These are phyloP conservation scores for Oxycera nigricornis DNA, from an alignment of 2,888 invertebrate genomes.

Conservation along the genomic window DNA sequence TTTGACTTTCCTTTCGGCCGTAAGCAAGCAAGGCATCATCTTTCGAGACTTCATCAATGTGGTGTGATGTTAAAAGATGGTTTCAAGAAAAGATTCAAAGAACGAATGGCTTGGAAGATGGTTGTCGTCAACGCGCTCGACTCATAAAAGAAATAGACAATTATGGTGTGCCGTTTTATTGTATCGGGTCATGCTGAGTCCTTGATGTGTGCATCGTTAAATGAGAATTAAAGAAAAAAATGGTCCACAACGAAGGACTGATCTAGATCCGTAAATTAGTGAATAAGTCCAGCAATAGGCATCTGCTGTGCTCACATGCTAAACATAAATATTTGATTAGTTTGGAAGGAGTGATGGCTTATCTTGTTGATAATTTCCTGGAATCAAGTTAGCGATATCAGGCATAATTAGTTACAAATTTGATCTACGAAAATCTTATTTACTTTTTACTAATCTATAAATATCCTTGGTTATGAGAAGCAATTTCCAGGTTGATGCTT, in stretches of 20 bases:
- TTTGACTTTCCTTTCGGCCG: neutral
- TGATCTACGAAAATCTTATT: too few species aligned
- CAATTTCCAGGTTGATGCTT: too few species aligned
- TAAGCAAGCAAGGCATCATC: neutral
- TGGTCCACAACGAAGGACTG: neutral
- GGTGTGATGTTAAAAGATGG: neutral
- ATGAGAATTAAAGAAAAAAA: constrained; percentile 1
- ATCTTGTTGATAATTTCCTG: too few species aligned
- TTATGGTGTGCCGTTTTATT: constrained; percentile 16
- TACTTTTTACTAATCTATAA: too few species aligned
- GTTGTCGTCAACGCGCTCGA: neutral
- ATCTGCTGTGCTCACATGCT: too few species aligned
- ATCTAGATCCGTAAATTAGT: neutral
- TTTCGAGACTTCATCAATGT: neutral
- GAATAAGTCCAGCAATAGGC: too few species aligned
- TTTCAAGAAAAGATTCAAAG: neutral
- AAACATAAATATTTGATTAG: neutral
- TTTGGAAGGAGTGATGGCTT: neutral
- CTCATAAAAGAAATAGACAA: constrained; percentile 10
- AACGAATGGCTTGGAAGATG: neutral
- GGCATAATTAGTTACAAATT: too few species aligned
- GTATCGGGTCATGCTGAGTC: constrained; percentile 23
- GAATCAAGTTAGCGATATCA: too few species aligned
- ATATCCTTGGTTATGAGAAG: too few species aligned
- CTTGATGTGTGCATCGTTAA: constrained; percentile 18